Evolutionary conservation across 1,140 invertebrate genomes (phyloP).

Genomic region (Cotesia typhae): DNA sequence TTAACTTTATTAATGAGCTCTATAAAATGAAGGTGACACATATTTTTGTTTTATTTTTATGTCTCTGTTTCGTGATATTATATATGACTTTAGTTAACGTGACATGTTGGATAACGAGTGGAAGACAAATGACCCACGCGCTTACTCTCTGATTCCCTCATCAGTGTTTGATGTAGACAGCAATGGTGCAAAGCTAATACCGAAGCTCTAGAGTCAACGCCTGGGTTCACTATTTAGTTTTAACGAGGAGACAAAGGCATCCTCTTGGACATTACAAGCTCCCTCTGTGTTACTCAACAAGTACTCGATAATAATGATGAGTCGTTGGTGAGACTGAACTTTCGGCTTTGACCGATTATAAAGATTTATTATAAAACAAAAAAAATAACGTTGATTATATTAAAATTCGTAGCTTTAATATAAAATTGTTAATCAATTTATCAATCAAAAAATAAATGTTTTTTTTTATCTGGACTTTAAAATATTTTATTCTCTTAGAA

Average conservation of each 20-base stretch:
- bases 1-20: no score
- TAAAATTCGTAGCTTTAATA: not conserved
- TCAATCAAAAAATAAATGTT: not conserved
- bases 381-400: no score
- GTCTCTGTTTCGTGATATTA: not conserved
- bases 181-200: slow-evolving; percentile 45
- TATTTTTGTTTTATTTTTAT: not conserved
- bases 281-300: slow-evolving; percentile 16
- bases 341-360: not conserved
- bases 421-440: not conserved
- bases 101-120: slow-evolving; percentile 34
- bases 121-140: slow-evolving; percentile 22
- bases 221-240: slow-evolving; percentile 39
- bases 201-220: slow-evolving; percentile 29
- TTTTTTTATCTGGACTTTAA: not conserved
- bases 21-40: no score
- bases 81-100: not conserved
- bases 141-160: slow-evolving; percentile 31
- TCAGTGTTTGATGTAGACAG: slow-evolving; percentile 32
- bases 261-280: slow-evolving; percentile 35
- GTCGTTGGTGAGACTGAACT: not conserved
- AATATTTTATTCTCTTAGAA: not conserved
- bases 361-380: no score
- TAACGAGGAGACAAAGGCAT: slow-evolving; percentile 43
- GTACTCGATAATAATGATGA: slow-evolving; percentile 34